These are phyloP conservation scores for Alouatta palliata DNA, from an alignment of 2,113 vertebrate species.

Conservation along the genomic window DNA sequence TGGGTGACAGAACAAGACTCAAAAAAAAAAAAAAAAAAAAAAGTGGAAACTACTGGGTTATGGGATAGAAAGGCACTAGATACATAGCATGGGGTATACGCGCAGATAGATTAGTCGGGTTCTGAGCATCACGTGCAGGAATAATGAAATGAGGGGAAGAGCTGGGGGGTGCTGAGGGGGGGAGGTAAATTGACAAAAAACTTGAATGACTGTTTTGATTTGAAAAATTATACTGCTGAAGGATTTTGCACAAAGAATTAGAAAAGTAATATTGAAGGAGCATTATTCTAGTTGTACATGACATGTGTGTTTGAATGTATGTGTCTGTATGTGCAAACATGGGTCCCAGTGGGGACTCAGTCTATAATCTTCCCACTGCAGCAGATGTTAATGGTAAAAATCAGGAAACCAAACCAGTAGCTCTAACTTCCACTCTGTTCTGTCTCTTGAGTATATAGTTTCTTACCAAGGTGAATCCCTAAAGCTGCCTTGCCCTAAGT, in stretches of 20 bases:
- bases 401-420: neutral
- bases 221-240: neutral
- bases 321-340: too few species aligned
- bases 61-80: neutral
- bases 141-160: neutral
- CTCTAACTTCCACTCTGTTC: neutral
- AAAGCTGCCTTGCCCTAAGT: neutral
- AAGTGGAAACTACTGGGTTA: neutral
- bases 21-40: neutral
- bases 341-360: neutral
- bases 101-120: neutral
- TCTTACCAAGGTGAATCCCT: neutral
- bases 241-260: neutral
- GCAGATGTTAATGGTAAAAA: neutral
- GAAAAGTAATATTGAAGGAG: neutral
- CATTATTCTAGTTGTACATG: neutral
- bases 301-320: fast-evolving
- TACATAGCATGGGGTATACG: neutral
- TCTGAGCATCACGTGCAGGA: neutral
- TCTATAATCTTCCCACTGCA: neutral
- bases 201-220: neutral
- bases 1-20: too few species aligned
- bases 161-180: fast-evolving
- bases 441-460: neutral
- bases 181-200: neutral